phyloP scores from a whole-genome alignment of 2,797 vertebrate species.

The Tamandua tetradactyla region DNA sequence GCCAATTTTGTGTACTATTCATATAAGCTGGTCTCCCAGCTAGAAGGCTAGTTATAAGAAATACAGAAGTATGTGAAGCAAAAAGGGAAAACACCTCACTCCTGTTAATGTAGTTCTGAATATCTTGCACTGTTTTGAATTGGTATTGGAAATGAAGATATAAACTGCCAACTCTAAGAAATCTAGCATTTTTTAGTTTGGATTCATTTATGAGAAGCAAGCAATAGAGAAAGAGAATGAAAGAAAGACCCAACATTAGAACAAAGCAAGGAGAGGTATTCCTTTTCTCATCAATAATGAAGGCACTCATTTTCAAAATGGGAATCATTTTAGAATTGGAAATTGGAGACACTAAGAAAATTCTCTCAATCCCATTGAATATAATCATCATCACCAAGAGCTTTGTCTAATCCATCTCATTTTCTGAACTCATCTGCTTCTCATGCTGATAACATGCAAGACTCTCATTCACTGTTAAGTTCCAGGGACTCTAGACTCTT shows the following conservation, averaged over 20 bases:
- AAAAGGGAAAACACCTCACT: not conserved
- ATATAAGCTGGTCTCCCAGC: not conserved
- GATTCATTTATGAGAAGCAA: not conserved
- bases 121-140: not conserved
- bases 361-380: not conserved
- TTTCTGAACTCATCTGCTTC: not conserved
- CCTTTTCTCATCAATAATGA: not conserved
- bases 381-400: not conserved
- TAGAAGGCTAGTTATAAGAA: not conserved
- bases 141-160: conserved; percentile 31
- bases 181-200: conserved; percentile 6
- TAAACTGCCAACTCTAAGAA: not conserved
- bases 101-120: not conserved
- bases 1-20: not conserved
- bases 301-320: not conserved
- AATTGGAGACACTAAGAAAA: not conserved
- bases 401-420: not conserved
- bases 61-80: not conserved
- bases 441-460: not conserved
- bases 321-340: not conserved
- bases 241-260: not conserved
- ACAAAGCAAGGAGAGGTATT: not conserved
- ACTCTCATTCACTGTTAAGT: not conserved
- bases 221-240: not conserved
- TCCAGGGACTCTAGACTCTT: not conserved